phyloP scores from a whole-genome alignment of 2,113 vertebrate genomes.

The Apodemus speciosus region DNA sequence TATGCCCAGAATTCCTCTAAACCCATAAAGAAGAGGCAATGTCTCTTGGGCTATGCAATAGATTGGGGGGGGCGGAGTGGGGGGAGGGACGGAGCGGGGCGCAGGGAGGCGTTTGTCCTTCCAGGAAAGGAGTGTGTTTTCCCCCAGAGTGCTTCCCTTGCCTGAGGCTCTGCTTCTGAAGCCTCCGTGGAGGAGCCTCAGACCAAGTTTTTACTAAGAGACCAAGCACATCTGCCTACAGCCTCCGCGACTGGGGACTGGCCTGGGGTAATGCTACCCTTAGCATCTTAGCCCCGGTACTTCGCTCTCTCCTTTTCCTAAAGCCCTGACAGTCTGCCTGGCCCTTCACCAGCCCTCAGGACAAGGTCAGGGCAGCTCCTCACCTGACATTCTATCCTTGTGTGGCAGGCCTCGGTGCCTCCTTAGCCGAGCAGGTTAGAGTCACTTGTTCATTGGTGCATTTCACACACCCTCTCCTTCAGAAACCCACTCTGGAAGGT shows the following conservation, averaged over 20 bases:
- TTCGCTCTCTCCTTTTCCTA: background rate
- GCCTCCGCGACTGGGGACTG: background rate
- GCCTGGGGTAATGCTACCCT: background rate
- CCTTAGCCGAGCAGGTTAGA: background rate
- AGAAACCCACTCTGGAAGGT: background rate
- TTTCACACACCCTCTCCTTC: background rate
- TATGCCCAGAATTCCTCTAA: background rate
- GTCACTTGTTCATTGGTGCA: background rate
- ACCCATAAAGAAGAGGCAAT: background rate
- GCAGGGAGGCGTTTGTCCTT: background rate
- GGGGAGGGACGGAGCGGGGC: background rate
- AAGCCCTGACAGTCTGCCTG: background rate
- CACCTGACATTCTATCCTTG: background rate
- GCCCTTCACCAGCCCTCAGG: background rate
- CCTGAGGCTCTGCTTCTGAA: background rate
- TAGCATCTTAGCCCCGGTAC: background rate
- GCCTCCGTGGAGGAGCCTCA: background rate
- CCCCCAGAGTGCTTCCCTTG: background rate
- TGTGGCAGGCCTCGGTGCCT: background rate
- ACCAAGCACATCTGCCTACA: background rate
- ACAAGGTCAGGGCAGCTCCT: background rate
- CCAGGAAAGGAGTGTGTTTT: background rate
- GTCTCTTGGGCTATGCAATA: background rate
- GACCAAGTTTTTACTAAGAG: background rate
- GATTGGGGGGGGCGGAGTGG: background rate